These are phyloP conservation scores for Ophiothrix spiculata DNA, from an alignment of 35 echinoderm and acorn worm species.

Conservation along the genomic window DNA sequence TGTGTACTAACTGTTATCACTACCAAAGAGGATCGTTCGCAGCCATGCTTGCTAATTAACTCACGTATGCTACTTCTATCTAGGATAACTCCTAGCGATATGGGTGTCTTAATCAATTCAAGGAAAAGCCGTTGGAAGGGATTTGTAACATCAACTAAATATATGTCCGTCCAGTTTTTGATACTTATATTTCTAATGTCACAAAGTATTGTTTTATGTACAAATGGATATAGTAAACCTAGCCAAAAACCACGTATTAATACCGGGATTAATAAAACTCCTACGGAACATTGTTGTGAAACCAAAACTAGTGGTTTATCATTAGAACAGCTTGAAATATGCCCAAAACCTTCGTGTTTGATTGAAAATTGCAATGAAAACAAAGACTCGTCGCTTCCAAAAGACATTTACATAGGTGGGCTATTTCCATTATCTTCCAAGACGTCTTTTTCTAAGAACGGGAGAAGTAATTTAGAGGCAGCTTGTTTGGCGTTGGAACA, in stretches of 20 bases:
- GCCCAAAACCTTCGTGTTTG: not conserved
- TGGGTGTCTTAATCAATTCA: not conserved
- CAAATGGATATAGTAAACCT: not conserved
- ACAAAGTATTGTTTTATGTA: not conserved
- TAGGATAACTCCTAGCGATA: too few species aligned
- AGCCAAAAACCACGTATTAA: not conserved
- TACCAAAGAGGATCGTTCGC: too few species aligned
- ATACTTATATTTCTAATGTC: not conserved
- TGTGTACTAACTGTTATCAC: too few species aligned
- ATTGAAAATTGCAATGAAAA: not conserved
- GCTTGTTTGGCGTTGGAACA: constrained; percentile 79
- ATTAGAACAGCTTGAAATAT: not conserved
- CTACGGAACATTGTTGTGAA: not conserved
- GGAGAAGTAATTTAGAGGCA: constrained; percentile 59
- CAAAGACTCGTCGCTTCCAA: constrained; percentile 21
- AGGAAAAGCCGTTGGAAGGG: not conserved
- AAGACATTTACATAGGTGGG: constrained; percentile 75
- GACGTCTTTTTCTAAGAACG: constrained; percentile 45
- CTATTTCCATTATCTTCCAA: constrained; percentile 61
- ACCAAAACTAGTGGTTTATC: not conserved
- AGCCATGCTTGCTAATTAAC: too few species aligned
- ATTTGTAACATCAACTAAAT: not conserved
- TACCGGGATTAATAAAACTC: not conserved
- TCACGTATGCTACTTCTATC: too few species aligned
- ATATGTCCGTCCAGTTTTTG: not conserved